Percentiles rank a stretch among this genome's conserved stretches.
Evolutionary conservation across 2,888 invertebrate genomes (phyloP).

Genomic region (Archips xylosteana): DNA sequence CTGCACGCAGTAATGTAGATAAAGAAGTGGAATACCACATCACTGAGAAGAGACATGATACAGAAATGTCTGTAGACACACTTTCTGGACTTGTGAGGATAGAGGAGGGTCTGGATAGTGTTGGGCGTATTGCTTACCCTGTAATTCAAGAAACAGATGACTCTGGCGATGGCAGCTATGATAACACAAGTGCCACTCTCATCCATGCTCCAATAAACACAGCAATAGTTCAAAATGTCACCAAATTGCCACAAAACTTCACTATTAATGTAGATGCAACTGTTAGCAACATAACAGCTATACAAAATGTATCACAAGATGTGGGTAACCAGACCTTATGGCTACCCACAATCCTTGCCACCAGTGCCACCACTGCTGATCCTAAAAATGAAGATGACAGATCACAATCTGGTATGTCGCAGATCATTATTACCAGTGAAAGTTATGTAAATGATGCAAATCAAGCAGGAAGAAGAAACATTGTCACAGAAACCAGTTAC

Average conservation of each 20-base stretch:
- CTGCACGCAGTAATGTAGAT: slow-evolving; percentile 69
- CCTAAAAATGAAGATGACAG: slow-evolving; percentile 72
- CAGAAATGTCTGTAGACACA: slow-evolving; percentile 76
- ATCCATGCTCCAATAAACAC: slow-evolving; percentile 77
- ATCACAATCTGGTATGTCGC: slow-evolving; percentile 72
- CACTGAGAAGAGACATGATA: slow-evolving; percentile 69
- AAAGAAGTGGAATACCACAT: slow-evolving; percentile 79
- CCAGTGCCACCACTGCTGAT: slow-evolving; percentile 68
- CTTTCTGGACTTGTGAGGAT: slow-evolving; percentile 76
- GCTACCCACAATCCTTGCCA: slow-evolving; percentile 79
- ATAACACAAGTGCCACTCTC: slow-evolving; percentile 69
- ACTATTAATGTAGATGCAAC: slow-evolving; percentile 81
- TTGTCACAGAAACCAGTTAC: slow-evolving; percentile 75
- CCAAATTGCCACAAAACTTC: slow-evolving; percentile 79
- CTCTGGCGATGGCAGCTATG: slow-evolving; percentile 72
- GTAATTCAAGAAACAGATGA: slow-evolving; percentile 76
- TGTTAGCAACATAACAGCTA: slow-evolving; percentile 77
- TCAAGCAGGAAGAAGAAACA: slow-evolving; percentile 69
- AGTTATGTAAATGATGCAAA: slow-evolving; percentile 73
- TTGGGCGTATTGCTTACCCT: slow-evolving; percentile 74
- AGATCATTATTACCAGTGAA: slow-evolving; percentile 81
- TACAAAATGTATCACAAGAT: slow-evolving; percentile 81
- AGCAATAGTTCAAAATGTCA: slow-evolving; percentile 79
- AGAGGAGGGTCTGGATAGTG: slow-evolving; percentile 75
- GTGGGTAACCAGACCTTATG: slow-evolving; percentile 77